Evolutionary conservation across 2,888 invertebrate genomes (phyloP).

Genomic region (Toxonevra muliebris): DNA sequence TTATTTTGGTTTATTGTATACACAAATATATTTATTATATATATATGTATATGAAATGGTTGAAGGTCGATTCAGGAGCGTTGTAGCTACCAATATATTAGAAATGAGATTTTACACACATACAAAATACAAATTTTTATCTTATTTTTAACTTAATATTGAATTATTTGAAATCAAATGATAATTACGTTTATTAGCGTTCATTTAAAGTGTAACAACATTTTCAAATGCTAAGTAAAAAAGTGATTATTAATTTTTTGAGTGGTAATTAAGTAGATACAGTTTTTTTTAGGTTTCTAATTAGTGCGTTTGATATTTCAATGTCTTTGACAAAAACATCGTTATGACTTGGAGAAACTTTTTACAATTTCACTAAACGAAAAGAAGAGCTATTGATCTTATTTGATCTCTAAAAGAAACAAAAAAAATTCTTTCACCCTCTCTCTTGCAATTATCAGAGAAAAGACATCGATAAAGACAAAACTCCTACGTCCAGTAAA

Average conservation of each 20-base stretch:
- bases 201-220: slow-evolving; percentile 1
- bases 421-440: slow-evolving; percentile 2
- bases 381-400: no score
- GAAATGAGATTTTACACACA: background rate
- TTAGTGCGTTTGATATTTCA: slow-evolving; percentile 5
- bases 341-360: background rate
- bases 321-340: background rate
- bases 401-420: no score
- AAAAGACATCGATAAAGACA: slow-evolving; percentile 61
- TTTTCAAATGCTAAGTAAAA: background rate
- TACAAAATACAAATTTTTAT: background rate
- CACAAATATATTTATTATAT: slow-evolving; percentile 2
- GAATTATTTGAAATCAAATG: slow-evolving; percentile 3
- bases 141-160: background rate
- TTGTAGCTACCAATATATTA: background rate
- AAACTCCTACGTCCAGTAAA: slow-evolving; percentile 56
- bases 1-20: slow-evolving; percentile 26
- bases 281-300: background rate
- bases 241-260: background rate
- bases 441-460: slow-evolving; percentile 39
- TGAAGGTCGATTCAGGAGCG: slow-evolving; percentile 36
- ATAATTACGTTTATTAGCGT: background rate
- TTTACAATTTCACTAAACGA: background rate
- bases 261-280: background rate
- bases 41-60: slow-evolving; percentile 20